These are phyloP conservation scores for Euproctis similis DNA, from an alignment of 2,888 invertebrate genomes.

Conservation along the genomic window DNA sequence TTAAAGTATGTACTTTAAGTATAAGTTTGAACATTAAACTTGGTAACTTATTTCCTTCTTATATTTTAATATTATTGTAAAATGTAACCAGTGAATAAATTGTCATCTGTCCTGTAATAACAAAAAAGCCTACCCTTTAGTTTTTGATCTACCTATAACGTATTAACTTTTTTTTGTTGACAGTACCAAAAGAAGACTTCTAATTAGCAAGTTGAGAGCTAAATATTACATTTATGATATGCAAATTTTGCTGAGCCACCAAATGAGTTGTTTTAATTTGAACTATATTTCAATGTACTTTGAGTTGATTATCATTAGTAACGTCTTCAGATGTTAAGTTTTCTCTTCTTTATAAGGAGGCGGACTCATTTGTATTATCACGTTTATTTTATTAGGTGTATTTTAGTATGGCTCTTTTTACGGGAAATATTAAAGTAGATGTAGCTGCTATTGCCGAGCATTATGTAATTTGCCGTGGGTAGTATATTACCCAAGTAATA, in stretches of 20 bases:
- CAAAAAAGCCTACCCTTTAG: too few relatives aligned
- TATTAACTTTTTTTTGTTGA: constrained; percentile 39
- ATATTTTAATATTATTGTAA: too few relatives aligned
- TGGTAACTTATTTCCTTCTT: too few relatives aligned
- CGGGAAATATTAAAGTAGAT: constrained; percentile 16
- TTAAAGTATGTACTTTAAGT: too few relatives aligned
- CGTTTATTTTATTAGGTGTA: constrained; percentile 37
- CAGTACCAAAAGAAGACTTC: constrained; percentile 57
- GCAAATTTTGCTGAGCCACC: constrained; percentile 58
- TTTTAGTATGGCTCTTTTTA: constrained; percentile 18
- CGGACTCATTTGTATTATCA: constrained; percentile 42
- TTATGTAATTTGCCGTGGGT: constrained; percentile 9
- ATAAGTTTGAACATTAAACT: too few relatives aligned
- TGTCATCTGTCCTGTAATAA: too few relatives aligned
- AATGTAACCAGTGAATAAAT: too few relatives aligned
- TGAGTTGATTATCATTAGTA: constrained; percentile 31
- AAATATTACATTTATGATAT: constrained; percentile 74
- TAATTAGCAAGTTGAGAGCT: constrained; percentile 73
- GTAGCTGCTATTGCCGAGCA: constrained; percentile 12
- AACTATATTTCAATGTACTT: constrained; percentile 33
- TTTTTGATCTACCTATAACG: too few relatives aligned
- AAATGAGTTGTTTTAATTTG: constrained; percentile 31
- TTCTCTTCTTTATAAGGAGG: constrained; percentile 40
- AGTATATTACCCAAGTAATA: constrained; percentile 4
- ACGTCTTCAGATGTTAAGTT: constrained; percentile 26